A percentile compares a stretch with the other conserved stretches of the same genome.
Evolutionary conservation across 2,888 invertebrate genomes (phyloP).

Genomic region (Oscheius myriophilus): DNA sequence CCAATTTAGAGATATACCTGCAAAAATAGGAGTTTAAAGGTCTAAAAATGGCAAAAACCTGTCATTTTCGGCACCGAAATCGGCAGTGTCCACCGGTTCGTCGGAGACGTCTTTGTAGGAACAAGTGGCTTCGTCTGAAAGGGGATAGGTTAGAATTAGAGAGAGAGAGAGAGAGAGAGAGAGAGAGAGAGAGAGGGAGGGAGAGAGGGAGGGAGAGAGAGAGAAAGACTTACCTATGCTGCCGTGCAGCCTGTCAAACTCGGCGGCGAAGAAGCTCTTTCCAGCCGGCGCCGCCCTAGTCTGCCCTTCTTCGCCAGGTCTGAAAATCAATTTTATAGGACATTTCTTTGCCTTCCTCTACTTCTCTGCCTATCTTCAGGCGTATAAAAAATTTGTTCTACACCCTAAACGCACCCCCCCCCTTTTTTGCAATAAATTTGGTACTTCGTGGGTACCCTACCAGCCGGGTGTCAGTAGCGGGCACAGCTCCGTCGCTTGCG

Average conservation of each 20-base stretch:
- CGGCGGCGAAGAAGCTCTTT: constrained; percentile 62
- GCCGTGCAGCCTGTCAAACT: constrained; percentile 60
- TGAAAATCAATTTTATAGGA: constrained; percentile 11
- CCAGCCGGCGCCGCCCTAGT: constrained; percentile 31
- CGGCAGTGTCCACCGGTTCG: constrained; percentile 6
- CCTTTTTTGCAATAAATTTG: too few relatives aligned
- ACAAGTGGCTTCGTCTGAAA: constrained; percentile 20
- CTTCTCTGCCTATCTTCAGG: not conserved
- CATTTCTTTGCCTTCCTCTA: not conserved
- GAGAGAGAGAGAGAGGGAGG: not conserved
- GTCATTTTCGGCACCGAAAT: constrained; percentile 28
- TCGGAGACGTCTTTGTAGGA: constrained; percentile 22
- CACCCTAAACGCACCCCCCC: too few relatives aligned
- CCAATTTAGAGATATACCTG: constrained; percentile 40
- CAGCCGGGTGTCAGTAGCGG: too few relatives aligned
- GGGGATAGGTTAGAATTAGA: not conserved
- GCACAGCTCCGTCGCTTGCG: too few relatives aligned
- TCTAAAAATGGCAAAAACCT: not conserved
- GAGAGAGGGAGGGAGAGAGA: not conserved
- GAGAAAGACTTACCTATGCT: constrained; percentile 31
- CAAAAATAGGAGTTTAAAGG: not conserved
- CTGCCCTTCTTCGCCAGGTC: constrained; percentile 5
- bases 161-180: not conserved
- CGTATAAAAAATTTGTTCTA: too few relatives aligned
- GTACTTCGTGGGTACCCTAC: too few relatives aligned